Evolutionary conservation across 2,113 vertebrate genomes (phyloP).

Genomic region (Diadophis punctatus): DNA sequence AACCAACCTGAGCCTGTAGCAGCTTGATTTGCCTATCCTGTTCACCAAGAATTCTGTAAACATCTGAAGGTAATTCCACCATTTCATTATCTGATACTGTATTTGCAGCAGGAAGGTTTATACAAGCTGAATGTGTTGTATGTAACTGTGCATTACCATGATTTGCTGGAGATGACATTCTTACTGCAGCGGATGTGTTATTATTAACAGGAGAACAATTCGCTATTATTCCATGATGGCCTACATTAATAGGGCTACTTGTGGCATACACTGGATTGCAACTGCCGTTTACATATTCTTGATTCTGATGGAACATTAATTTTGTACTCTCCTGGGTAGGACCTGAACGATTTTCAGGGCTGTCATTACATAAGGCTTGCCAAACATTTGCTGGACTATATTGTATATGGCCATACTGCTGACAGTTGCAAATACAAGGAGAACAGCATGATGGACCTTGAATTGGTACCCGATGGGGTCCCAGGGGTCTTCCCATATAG

Average conservation of each 20-base stretch:
- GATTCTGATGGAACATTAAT: conserved; percentile 54
- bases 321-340: conserved; percentile 56
- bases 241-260: conserved; percentile 52
- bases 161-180: conserved; percentile 32
- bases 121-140: conserved; percentile 48
- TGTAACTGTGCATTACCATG: conserved; percentile 58
- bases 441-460: conserved; percentile 55
- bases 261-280: conserved; percentile 61
- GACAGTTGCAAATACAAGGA: conserved; percentile 64
- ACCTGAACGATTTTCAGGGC: conserved; percentile 44
- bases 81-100: conserved; percentile 60
- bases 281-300: conserved; percentile 60
- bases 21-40: conserved; percentile 90
- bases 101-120: conserved; percentile 40
- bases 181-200: conserved; percentile 40
- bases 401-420: conserved; percentile 60
- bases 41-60: conserved; percentile 81
- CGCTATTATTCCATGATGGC: conserved; percentile 48
- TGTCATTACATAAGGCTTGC: conserved; percentile 59
- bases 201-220: conserved; percentile 36
- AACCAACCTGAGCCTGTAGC: conserved; percentile 88
- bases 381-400: conserved; percentile 62
- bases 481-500: conserved; percentile 53
- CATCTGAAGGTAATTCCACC: conserved; percentile 75
- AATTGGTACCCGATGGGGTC: conserved; percentile 72